These are phyloP conservation scores for Suillia variegata DNA, from an alignment of 2,888 invertebrate genomes.

Conservation along the genomic window DNA sequence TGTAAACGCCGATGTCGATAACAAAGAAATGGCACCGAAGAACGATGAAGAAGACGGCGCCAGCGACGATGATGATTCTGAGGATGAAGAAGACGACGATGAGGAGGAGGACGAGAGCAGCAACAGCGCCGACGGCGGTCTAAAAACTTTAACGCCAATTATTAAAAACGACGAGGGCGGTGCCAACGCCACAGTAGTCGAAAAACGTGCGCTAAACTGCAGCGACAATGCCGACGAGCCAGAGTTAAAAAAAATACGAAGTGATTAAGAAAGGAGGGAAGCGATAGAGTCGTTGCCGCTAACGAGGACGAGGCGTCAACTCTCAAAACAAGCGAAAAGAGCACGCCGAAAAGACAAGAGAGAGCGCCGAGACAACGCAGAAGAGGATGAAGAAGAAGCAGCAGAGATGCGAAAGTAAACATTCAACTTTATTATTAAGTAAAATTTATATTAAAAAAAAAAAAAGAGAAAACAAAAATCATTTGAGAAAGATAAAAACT, in stretches of 20 bases:
- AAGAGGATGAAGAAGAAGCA: neutral
- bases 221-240: conserved; percentile 43
- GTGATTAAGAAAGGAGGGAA: conserved; percentile 46
- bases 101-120: conserved; percentile 48
- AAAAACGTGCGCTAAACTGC: conserved; percentile 46
- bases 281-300: neutral
- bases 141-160: conserved; percentile 26
- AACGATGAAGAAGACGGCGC: conserved; percentile 31
- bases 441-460: conserved; percentile 20
- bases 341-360: conserved; percentile 6
- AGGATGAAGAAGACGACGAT: conserved; percentile 41
- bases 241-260: conserved; percentile 58
- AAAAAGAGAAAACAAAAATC: conserved; percentile 12
- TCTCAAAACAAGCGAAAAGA: no score
- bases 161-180: conserved; percentile 30
- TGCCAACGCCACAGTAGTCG: conserved; percentile 31
- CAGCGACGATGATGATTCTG: conserved; percentile 38
- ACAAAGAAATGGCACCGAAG: no score
- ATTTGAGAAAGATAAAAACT: conserved; percentile 8
- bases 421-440: conserved; percentile 25
- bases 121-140: conserved; percentile 38
- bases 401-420: conserved; percentile 11
- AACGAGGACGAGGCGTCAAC: neutral
- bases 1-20: conserved; percentile 31
- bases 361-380: neutral